Conservation (phyloP, 2,888 invertebrate genomes). For the Gymnocheta viridis region DNA sequence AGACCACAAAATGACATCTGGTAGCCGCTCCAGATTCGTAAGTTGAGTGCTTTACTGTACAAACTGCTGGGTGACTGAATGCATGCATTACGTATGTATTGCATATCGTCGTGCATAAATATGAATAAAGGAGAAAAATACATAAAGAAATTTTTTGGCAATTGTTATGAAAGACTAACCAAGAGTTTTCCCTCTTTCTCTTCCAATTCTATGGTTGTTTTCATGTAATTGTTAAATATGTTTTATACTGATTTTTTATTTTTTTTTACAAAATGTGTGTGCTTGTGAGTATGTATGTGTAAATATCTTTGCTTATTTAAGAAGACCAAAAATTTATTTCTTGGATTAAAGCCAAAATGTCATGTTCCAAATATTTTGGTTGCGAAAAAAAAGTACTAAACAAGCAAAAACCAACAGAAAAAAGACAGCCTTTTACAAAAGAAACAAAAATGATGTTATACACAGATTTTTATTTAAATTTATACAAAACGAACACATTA, state of each 20-base stretch:
- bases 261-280: conserved; percentile 18
- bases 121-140: conserved; percentile 2
- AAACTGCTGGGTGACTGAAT: not conserved
- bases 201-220: conserved; percentile 34
- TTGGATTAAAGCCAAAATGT: conserved; percentile 70
- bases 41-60: not conserved
- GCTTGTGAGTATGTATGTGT: not conserved
- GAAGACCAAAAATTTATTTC: conserved; percentile 62
- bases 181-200: not conserved
- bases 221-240: conserved; percentile 66
- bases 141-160: conserved; percentile 46
- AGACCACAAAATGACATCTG: not conserved
- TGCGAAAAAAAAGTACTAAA: conserved; percentile 21
- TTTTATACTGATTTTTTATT: conserved; percentile 47
- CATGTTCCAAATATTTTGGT: conserved; percentile 67
- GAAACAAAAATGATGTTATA: conserved; percentile 10
- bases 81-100: not conserved
- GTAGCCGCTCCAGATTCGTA: not conserved
- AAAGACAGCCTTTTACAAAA: not conserved
- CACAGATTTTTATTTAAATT: conserved; percentile 55
- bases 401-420: conserved; percentile 17
- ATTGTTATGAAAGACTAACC: conserved; percentile 21
- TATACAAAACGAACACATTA: not conserved
- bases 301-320: conserved; percentile 40
- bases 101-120: not conserved